Conservation (phyloP, 2,113 vertebrate species). For the Cinclus mexicanus region DNA sequence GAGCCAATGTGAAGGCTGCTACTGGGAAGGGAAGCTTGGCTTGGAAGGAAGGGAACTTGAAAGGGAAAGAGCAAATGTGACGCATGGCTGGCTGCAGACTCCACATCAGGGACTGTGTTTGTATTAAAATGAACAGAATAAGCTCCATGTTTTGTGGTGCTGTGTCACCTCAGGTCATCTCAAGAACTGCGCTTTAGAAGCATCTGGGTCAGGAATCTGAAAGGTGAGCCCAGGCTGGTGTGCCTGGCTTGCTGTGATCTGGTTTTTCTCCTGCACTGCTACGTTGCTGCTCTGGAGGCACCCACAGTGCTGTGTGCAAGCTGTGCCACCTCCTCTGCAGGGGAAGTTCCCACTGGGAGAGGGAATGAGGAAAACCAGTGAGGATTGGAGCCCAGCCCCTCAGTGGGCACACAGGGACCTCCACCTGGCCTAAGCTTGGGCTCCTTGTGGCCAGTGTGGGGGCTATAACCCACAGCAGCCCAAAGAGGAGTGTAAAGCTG, state of each 20-base stretch:
- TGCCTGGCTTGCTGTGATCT: neutral
- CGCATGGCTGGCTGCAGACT: neutral
- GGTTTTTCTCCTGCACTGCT: neutral
- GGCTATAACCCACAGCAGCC: neutral
- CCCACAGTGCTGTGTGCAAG: rapidly evolving
- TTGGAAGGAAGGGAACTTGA: neutral
- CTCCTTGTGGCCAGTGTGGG: rapidly evolving
- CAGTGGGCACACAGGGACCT: rapidly evolving
- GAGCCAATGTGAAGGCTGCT: neutral
- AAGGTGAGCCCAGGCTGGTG: neutral
- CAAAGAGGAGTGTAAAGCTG: rapidly evolving
- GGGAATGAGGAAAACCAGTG: neutral
- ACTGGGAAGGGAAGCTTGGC: neutral
- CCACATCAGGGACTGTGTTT: rapidly evolving
- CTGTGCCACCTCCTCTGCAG: neutral
- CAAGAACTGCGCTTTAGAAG: neutral
- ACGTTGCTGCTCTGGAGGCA: neutral
- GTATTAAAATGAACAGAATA: neutral
- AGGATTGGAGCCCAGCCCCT: neutral
- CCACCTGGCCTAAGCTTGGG: neutral
- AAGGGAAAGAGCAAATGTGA: neutral
- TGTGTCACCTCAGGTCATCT: neutral
- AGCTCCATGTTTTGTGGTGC: neutral
- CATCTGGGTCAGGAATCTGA: neutral
- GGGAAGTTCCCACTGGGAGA: neutral